Evolutionary conservation across 2,888 invertebrate genomes (phyloP).

Genomic region (Drepana falcataria): DNA sequence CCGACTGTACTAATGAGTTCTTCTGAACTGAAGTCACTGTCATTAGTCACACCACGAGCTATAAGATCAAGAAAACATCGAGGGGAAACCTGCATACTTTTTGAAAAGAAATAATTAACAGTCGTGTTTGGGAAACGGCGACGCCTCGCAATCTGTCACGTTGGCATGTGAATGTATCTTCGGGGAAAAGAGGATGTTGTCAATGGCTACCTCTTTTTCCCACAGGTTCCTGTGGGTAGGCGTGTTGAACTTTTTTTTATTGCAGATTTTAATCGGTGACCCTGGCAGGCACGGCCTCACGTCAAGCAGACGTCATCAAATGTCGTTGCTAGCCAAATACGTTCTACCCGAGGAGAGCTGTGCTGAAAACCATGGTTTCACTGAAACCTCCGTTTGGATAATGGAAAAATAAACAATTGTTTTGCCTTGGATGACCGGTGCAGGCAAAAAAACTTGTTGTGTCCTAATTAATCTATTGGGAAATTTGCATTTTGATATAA

Average conservation of each 20-base stretch:
- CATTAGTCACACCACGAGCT: no score
- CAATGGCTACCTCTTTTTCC: background rate
- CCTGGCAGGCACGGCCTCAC: slow-evolving; percentile 80
- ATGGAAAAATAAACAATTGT: slow-evolving; percentile 19
- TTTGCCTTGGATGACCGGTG: no score
- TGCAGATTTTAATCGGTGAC: slow-evolving; percentile 62
- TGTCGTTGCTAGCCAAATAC: slow-evolving; percentile 62
- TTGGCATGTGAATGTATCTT: background rate
- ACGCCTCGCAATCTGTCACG: no score
- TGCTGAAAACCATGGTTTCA: slow-evolving; percentile 77
- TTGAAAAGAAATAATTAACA: no score
- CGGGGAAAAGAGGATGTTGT: background rate
- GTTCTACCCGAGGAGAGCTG: slow-evolving; percentile 57
- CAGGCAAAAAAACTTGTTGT: no score
- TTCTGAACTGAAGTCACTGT: no score
- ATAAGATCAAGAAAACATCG: no score
- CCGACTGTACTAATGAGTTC: no score
- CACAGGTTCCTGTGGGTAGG: background rate
- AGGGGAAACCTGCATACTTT: no score
- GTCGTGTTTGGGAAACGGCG: no score
- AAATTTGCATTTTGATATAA: no score
- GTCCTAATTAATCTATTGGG: no score
- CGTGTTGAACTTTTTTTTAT: background rate
- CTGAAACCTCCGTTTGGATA: slow-evolving; percentile 68
- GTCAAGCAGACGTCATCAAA: slow-evolving; percentile 36